Conservation (phyloP, 2,797 vertebrate species). For the Pyrocephalus nanus region DNA sequence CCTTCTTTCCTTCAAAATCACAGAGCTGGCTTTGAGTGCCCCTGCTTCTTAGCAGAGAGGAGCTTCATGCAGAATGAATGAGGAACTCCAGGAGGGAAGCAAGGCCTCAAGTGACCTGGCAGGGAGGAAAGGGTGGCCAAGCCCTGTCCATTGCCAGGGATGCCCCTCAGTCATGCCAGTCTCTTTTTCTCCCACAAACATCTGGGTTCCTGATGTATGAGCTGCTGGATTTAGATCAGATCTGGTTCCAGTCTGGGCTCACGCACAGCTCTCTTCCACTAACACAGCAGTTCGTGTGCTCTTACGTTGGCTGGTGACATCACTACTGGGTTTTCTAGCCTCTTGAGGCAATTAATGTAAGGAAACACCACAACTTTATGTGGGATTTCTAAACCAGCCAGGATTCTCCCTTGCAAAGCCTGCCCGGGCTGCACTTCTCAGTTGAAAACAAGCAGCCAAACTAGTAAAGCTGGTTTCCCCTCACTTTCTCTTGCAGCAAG, state of each 20-base stretch:
- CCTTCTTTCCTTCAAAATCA: background rate
- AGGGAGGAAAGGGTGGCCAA: background rate
- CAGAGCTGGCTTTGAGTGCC: background rate
- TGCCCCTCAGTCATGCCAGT: background rate
- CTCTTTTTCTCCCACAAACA: fast-evolving
- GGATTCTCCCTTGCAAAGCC: background rate
- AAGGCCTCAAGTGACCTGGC: background rate
- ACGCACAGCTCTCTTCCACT: background rate
- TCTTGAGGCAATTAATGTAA: background rate
- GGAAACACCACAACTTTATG: background rate
- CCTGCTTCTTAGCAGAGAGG: background rate
- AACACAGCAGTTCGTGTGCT: background rate
- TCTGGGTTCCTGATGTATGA: background rate
- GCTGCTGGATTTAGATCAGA: background rate
- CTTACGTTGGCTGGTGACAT: background rate
- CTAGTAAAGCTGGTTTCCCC: slow-evolving; percentile 2
- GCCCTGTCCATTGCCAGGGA: background rate
- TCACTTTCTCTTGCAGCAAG: background rate
- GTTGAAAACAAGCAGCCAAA: background rate
- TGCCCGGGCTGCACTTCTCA: background rate
- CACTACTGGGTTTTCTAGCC: background rate
- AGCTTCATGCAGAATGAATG: background rate
- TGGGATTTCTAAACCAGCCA: background rate
- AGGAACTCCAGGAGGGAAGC: background rate
- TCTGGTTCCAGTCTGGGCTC: background rate